phyloP scores from a whole-genome alignment of 2,888 invertebrate genomes.

The Danaus chrysippus region DNA sequence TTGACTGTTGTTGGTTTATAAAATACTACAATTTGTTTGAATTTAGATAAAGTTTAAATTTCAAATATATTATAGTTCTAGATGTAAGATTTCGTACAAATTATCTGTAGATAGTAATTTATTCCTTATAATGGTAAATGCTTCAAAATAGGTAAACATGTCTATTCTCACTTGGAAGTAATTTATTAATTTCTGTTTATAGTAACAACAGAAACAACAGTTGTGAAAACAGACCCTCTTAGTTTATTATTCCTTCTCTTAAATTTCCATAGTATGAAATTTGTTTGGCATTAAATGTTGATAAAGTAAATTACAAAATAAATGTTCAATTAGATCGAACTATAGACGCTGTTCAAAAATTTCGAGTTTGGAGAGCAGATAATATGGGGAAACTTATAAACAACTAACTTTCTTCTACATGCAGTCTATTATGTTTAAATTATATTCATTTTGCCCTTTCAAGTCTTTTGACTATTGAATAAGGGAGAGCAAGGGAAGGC shows the following conservation, averaged over 20 bases:
- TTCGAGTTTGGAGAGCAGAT: slow-evolving; percentile 39
- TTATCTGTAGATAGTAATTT: too few relatives aligned
- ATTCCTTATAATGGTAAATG: too few relatives aligned
- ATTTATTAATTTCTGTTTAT: slow-evolving; percentile 1
- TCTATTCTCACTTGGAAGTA: not conserved
- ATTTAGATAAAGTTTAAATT: too few relatives aligned
- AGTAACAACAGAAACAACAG: slow-evolving; percentile 2
- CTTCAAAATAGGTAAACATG: too few relatives aligned
- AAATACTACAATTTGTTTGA: not conserved
- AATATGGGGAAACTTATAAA: not conserved
- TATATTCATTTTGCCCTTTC: not conserved
- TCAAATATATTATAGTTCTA: too few relatives aligned
- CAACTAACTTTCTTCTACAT: not conserved
- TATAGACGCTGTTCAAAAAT: slow-evolving; percentile 34
- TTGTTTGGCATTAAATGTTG: slow-evolving; percentile 18
- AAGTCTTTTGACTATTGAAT: not conserved
- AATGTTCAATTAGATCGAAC: slow-evolving; percentile 70
- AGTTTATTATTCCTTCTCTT: slow-evolving; percentile 1
- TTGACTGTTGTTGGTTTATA: slow-evolving; percentile 4
- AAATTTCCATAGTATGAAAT: slow-evolving; percentile 13
- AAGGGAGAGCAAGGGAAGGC: not conserved
- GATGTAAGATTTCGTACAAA: too few relatives aligned
- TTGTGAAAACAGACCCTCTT: not conserved
- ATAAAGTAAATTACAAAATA: slow-evolving; percentile 38
- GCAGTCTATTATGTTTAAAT: not conserved